Evolutionary conservation across 2,888 invertebrate species (phyloP).

Genomic region (Drosophila suboccidentalis): DNA sequence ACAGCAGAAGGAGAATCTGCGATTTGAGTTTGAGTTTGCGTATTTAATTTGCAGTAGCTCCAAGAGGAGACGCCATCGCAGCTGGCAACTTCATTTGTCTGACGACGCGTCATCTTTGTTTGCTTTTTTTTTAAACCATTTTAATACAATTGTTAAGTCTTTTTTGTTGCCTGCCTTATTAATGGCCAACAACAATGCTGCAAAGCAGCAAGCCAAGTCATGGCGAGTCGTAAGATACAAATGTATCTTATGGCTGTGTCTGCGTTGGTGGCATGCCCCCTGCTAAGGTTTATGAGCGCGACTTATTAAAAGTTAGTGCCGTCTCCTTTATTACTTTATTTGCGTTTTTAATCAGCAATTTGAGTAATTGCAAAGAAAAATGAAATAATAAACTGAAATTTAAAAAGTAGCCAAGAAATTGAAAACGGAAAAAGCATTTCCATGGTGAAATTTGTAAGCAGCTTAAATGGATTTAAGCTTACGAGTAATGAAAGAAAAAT

Average conservation of each 20-base stretch:
- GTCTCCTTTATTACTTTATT: constrained; percentile 61
- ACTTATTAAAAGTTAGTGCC: constrained; percentile 74
- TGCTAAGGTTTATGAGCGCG: constrained; percentile 62
- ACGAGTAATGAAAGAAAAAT: constrained; percentile 13
- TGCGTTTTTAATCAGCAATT: constrained; percentile 69
- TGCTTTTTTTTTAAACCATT: constrained; percentile 54
- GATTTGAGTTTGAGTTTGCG: constrained; percentile 35
- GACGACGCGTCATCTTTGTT: constrained; percentile 42
- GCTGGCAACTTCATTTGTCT: constrained; percentile 63
- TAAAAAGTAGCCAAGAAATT: neutral
- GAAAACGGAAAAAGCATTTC: constrained; percentile 6
- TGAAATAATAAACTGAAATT: constrained; percentile 11
- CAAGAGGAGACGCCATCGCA: constrained; percentile 35
- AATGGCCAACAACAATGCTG: constrained; percentile 69
- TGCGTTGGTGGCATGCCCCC: constrained; percentile 39
- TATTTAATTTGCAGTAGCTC: constrained; percentile 68
- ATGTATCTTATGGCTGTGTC: constrained; percentile 69
- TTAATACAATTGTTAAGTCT: constrained; percentile 75
- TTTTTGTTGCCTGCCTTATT: constrained; percentile 62
- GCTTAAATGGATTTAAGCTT: constrained; percentile 21
- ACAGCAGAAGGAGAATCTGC: constrained; percentile 10
- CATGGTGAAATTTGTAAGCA: constrained; percentile 16
- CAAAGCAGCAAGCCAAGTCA: constrained; percentile 33
- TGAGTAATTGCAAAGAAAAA: constrained; percentile 62
- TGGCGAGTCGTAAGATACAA: constrained; percentile 58